Conservation (phyloP, 2,888 invertebrate species). For the Tetheella fluctuosa region DNA sequence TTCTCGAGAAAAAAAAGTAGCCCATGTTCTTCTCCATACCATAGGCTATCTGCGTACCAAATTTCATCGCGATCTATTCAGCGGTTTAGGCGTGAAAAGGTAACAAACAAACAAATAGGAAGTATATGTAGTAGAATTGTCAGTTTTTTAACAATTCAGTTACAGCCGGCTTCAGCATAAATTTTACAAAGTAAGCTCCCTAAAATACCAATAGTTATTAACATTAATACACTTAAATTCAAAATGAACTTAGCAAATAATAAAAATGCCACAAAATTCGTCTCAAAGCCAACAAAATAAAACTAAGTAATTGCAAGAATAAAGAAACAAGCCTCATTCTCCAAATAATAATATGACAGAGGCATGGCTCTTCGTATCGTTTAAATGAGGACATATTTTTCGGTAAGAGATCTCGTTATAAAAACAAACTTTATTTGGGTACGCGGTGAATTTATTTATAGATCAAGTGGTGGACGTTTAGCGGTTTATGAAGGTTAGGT, state of each 20-base stretch:
- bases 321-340: neutral
- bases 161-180: too few species aligned
- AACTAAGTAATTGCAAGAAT: neutral
- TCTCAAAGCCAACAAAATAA: neutral
- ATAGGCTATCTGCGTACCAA: too few species aligned
- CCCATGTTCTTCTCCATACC: too few species aligned
- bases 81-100: too few species aligned
- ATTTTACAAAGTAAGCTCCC: neutral
- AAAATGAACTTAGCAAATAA: too few species aligned
- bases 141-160: too few species aligned
- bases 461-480: neutral
- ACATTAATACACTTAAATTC: neutral
- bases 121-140: too few species aligned
- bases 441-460: neutral
- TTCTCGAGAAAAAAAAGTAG: too few species aligned
- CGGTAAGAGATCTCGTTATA: neutral
- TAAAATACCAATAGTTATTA: neutral
- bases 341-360: neutral
- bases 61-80: too few species aligned
- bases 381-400: slow-evolving; percentile 6
- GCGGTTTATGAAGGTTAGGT: neutral
- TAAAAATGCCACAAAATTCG: neutral
- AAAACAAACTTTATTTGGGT: slow-evolving; percentile 1
- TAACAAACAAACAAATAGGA: too few species aligned
- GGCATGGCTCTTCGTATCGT: neutral